Evolutionary conservation across 1,140 invertebrate species (phyloP).

Genomic region (Bicyclus anynana): DNA sequence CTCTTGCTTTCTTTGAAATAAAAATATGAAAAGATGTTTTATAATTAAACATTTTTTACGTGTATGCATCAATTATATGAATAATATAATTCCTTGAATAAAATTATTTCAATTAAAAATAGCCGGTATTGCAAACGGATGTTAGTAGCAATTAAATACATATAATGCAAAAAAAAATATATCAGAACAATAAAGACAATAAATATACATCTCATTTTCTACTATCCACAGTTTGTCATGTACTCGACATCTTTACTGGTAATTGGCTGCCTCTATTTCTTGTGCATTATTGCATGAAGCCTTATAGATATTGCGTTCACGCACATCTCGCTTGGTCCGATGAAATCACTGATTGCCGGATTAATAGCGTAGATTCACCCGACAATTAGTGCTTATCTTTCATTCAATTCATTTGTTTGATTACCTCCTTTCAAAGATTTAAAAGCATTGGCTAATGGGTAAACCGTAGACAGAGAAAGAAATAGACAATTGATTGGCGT

Average conservation of each 20-base stretch:
- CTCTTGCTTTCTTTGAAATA: too few species aligned
- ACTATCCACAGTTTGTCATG: neutral
- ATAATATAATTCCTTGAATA: too few species aligned
- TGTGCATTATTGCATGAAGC: conserved; percentile 16
- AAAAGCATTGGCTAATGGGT: conserved; percentile 7
- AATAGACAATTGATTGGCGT: too few species aligned
- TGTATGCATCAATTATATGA: too few species aligned
- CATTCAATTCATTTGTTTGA: conserved; percentile 37
- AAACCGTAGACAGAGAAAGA: neutral
- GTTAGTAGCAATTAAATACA: too few species aligned
- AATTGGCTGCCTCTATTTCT: conserved; percentile 7
- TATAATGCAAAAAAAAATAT: too few species aligned
- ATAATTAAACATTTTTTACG: too few species aligned
- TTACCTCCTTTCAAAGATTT: conserved; percentile 26
- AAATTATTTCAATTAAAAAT: too few species aligned
- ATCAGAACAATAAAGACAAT: too few species aligned
- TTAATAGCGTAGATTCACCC: conserved; percentile 38
- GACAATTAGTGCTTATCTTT: conserved; percentile 38
- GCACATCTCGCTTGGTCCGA: conserved; percentile 35
- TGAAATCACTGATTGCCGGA: conserved; percentile 44
- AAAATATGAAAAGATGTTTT: too few species aligned
- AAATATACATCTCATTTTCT: neutral
- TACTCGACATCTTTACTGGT: neutral
- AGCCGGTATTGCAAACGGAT: too few species aligned
- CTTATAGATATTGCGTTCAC: conserved; percentile 26